A percentile compares a stretch with the other conserved stretches of the same genome.
Evolutionary conservation across 2,113 vertebrate species (phyloP).

Genomic region (Melanostigma gelatinosum): DNA sequence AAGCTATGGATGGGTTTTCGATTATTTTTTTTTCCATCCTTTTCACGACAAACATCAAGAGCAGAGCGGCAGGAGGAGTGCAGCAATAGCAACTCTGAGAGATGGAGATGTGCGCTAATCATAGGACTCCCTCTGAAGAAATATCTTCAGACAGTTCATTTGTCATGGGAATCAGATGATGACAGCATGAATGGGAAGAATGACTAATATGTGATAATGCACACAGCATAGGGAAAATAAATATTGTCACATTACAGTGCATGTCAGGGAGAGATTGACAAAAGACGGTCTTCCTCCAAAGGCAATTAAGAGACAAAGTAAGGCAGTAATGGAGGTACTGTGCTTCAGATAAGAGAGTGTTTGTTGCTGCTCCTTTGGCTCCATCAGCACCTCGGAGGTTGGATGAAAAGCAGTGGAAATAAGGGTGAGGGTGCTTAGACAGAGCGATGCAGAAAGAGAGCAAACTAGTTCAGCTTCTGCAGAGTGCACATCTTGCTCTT

Average conservation of each 20-base stretch:
- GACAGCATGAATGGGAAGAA: slow-evolving; percentile 32
- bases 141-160: slow-evolving; percentile 52
- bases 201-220: slow-evolving; percentile 61
- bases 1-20: slow-evolving; percentile 38
- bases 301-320: slow-evolving; percentile 54
- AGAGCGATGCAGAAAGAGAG: slow-evolving; percentile 1
- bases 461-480: slow-evolving; percentile 2
- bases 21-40: slow-evolving; percentile 23
- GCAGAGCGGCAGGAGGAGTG: slow-evolving; percentile 46
- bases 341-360: slow-evolving; percentile 42
- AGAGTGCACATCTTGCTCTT: background rate
- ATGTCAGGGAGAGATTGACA: slow-evolving; percentile 8
- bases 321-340: slow-evolving; percentile 36
- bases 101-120: slow-evolving; percentile 58
- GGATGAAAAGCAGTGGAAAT: slow-evolving; percentile 45
- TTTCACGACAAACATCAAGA: slow-evolving; percentile 70
- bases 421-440: slow-evolving; percentile 8
- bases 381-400: slow-evolving; percentile 23
- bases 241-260: slow-evolving; percentile 32
- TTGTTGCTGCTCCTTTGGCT: slow-evolving; percentile 27
- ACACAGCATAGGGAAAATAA: slow-evolving; percentile 37
- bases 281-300: slow-evolving; percentile 20
- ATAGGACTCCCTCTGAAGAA: slow-evolving; percentile 44
- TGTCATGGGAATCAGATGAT: slow-evolving; percentile 52
- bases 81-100: slow-evolving; percentile 45